Evolutionary conservation across 2,113 vertebrate genomes (phyloP).

Genomic region (Ceyx cyanopectus): DNA sequence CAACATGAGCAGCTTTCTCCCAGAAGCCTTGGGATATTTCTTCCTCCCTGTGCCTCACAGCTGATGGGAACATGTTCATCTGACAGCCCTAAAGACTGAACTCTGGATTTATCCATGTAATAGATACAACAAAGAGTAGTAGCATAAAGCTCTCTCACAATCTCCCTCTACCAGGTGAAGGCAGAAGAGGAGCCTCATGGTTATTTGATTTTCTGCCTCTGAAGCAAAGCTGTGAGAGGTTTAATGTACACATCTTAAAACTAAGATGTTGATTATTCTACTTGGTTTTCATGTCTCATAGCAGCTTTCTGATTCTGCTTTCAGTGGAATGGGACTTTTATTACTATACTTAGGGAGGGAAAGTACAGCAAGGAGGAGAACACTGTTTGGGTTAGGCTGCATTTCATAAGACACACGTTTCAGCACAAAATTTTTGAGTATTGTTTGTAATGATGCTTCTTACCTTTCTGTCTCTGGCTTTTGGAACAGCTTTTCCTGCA

Average conservation of each 20-base stretch:
- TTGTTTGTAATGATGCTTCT: neutral
- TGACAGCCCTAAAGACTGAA: neutral
- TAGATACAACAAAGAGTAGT: neutral
- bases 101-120: neutral
- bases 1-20: too few relatives aligned
- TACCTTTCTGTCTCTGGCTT: conserved; percentile 86
- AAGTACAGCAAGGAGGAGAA: neutral
- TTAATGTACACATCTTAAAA: neutral
- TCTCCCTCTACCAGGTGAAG: neutral
- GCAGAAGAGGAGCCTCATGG: neutral
- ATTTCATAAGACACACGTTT: neutral
- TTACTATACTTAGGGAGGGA: neutral
- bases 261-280: neutral
- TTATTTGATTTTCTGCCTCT: conserved; percentile 19
- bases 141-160: conserved; percentile 1
- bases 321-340: neutral
- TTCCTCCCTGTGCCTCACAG: neutral
- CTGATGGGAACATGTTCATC: neutral
- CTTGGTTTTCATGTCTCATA: neutral
- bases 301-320: neutral
- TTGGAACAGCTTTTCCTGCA: conserved; percentile 83
- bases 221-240: neutral
- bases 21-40: neutral
- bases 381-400: neutral
- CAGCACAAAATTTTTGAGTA: neutral